Conservation (phyloP, 2,797 vertebrate species). For the Sebastolobus alascanus region DNA sequence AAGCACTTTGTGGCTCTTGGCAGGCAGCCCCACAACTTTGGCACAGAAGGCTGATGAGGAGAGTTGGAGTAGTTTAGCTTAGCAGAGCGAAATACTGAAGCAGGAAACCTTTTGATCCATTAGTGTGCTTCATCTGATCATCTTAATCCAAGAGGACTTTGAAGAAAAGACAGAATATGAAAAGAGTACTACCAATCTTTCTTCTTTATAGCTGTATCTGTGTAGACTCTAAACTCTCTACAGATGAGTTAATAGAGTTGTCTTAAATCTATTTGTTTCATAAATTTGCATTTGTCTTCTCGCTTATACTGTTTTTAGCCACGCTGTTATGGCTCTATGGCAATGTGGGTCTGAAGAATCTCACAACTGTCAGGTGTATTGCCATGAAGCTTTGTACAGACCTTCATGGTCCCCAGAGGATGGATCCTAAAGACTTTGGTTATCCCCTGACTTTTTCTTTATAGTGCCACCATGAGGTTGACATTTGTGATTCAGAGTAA, state of each 20-base stretch:
- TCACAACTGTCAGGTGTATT: neutral
- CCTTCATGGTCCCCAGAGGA: neutral
- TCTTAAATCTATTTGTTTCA: neutral
- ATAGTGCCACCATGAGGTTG: neutral
- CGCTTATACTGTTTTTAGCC: neutral
- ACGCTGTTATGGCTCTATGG: neutral
- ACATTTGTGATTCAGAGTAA: neutral
- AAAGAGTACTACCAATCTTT: neutral
- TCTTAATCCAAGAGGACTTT: slow-evolving; percentile 1
- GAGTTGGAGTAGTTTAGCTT: slow-evolving; percentile 4
- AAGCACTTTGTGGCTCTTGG: slow-evolving; percentile 39
- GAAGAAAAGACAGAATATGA: slow-evolving; percentile 8
- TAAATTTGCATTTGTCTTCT: neutral
- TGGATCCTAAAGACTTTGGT: neutral
- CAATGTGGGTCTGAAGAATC: neutral
- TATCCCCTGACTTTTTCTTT: neutral
- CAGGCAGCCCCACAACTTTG: slow-evolving; percentile 27
- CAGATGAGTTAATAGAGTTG: neutral
- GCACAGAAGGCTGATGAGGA: slow-evolving; percentile 17
- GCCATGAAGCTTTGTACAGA: too few species aligned
- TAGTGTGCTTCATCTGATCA: slow-evolving; percentile 10
- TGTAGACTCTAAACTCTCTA: neutral
- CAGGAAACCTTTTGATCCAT: slow-evolving; percentile 12
- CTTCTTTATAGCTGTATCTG: neutral
- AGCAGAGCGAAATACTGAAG: slow-evolving; percentile 3